Evolutionary conservation across 2,888 invertebrate species (phyloP).

Genomic region (Drosophila fungiperda): DNA sequence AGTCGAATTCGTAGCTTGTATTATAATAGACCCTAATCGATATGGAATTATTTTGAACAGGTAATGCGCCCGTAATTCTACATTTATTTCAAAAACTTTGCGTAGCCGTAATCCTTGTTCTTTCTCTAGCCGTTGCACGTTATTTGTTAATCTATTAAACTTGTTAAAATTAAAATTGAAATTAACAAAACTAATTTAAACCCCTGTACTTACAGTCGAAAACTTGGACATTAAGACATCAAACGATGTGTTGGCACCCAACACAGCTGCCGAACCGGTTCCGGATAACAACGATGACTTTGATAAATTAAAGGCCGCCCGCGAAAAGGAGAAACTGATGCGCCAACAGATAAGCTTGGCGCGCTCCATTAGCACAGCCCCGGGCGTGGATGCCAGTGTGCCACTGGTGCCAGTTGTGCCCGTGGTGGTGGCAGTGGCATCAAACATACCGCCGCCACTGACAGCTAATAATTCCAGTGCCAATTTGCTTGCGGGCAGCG

Average conservation of each 20-base stretch:
- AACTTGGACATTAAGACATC: slow-evolving; percentile 79
- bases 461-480: slow-evolving; percentile 53
- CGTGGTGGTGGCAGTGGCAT: background rate
- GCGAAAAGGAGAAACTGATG: slow-evolving; percentile 89
- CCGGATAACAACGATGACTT: slow-evolving; percentile 88
- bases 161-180: background rate
- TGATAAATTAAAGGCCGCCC: slow-evolving; percentile 88
- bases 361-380: slow-evolving; percentile 85
- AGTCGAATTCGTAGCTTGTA: slow-evolving; percentile 35
- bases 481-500: slow-evolving; percentile 59
- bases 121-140: slow-evolving; percentile 52
- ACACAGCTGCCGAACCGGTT: slow-evolving; percentile 42
- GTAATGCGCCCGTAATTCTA: slow-evolving; percentile 14
- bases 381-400: slow-evolving; percentile 68
- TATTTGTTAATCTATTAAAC: slow-evolving; percentile 28
- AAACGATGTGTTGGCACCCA: slow-evolving; percentile 59
- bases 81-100: slow-evolving; percentile 31
- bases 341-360: slow-evolving; percentile 88
- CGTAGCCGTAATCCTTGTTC: slow-evolving; percentile 37
- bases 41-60: slow-evolving; percentile 8
- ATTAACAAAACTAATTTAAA: slow-evolving; percentile 5
- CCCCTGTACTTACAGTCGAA: slow-evolving; percentile 73
- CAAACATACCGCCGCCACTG: slow-evolving; percentile 24
- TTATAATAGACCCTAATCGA: slow-evolving; percentile 2
- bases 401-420: slow-evolving; percentile 24